These are phyloP conservation scores for Podilymbus podiceps DNA, from an alignment of 2,113 vertebrate species.

Conservation along the genomic window DNA sequence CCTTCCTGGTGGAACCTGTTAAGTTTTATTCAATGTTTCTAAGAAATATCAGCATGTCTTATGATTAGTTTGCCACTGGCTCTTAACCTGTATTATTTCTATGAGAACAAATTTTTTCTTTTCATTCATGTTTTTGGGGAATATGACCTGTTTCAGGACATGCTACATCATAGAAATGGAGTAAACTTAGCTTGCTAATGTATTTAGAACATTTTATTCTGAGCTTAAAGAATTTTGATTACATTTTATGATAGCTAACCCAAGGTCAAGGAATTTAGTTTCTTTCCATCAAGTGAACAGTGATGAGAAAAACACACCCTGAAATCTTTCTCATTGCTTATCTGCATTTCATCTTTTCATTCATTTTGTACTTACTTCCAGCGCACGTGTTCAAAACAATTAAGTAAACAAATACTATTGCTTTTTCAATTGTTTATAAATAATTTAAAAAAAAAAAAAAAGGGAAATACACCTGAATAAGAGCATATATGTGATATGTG, in stretches of 20 bases:
- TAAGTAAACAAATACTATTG: not conserved
- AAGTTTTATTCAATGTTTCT: not conserved
- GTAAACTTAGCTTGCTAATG: slow-evolving; percentile 13
- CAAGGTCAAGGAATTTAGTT: slow-evolving; percentile 61
- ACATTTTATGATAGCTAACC: slow-evolving; percentile 57
- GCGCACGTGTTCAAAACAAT: not conserved
- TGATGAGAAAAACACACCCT: not conserved
- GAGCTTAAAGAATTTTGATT: slow-evolving; percentile 56
- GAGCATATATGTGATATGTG: not conserved
- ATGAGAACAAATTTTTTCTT: not conserved
- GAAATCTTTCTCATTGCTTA: not conserved
- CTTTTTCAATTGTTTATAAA: not conserved
- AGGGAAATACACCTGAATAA: not conserved
- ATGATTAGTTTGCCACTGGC: not conserved
- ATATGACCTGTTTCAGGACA: slow-evolving; percentile 30
- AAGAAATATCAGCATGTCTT: not conserved
- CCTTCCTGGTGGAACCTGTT: not conserved
- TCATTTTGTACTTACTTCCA: not conserved
- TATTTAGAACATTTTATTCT: slow-evolving; percentile 41
- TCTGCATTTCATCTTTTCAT: not conserved
- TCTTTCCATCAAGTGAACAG: slow-evolving; percentile 37
- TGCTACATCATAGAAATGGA: slow-evolving; percentile 28
- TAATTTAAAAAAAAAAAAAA: not conserved
- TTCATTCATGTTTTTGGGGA: slow-evolving; percentile 21
- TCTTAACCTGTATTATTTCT: slow-evolving; percentile 30